Conservation (phyloP, 1,140 invertebrate species). For the Rhyzopertha dominica region DNA sequence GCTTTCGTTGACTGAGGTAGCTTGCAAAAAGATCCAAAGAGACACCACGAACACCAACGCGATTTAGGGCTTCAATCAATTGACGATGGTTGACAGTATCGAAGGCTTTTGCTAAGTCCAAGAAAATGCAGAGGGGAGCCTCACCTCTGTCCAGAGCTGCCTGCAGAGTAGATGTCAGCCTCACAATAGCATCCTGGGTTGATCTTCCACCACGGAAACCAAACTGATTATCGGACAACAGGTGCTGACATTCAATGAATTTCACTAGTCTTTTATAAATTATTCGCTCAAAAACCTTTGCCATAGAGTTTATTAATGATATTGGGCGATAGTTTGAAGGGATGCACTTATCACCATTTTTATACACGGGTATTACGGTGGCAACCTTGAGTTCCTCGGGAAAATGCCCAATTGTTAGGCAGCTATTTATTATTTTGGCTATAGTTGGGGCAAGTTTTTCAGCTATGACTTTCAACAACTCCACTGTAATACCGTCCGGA, state of each 20-base stretch:
- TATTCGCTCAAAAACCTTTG: background rate
- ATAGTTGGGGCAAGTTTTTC: background rate
- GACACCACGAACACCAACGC: background rate
- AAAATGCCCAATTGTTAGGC: background rate
- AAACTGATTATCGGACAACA: slow-evolving; percentile 16
- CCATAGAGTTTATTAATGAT: background rate
- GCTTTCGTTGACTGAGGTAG: too few relatives aligned
- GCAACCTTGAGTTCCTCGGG: slow-evolving; percentile 1
- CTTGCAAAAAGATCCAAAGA: too few relatives aligned
- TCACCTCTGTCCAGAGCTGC: slow-evolving; percentile 5
- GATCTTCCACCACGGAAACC: background rate
- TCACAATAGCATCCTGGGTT: slow-evolving; percentile 8
- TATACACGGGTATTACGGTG: background rate
- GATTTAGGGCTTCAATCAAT: slow-evolving; percentile 1
- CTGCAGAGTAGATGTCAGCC: background rate
- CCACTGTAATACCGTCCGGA: background rate
- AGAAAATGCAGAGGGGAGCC: slow-evolving; percentile 5
- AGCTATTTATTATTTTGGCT: slow-evolving; percentile 3
- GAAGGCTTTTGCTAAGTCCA: slow-evolving; percentile 13
- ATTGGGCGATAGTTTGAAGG: slow-evolving; percentile 5
- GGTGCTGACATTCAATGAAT: slow-evolving; percentile 12
- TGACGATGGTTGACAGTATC: slow-evolving; percentile 9
- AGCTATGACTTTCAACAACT: background rate
- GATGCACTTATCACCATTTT: background rate
- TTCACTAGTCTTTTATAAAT: background rate